Conservation (phyloP, 2,888 invertebrate genomes). For the Tolmerus cingulatus region DNA sequence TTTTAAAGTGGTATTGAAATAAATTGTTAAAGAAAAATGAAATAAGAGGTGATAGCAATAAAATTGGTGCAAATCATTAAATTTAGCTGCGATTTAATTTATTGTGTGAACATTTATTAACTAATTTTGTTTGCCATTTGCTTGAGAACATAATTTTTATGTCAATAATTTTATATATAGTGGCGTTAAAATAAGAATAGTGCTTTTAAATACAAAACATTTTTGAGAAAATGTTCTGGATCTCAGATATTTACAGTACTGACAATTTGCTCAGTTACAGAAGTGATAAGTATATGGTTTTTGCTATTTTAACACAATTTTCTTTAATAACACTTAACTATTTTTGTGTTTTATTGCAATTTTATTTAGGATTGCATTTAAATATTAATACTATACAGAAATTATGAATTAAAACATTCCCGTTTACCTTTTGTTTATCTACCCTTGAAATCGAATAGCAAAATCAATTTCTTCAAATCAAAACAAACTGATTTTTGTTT, state of each 20-base stretch:
- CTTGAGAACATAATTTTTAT: not conserved
- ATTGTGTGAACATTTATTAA: not conserved
- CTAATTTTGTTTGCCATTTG: not conserved
- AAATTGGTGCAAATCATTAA: not conserved
- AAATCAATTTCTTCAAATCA: not conserved
- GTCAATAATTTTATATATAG: not conserved
- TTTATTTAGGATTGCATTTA: not conserved
- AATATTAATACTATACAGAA: not conserved
- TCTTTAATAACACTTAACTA: not conserved
- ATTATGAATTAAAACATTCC: not conserved
- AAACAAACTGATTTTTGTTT: not conserved
- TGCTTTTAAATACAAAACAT: not conserved
- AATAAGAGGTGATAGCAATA: not conserved
- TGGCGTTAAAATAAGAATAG: not conserved
- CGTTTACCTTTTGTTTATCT: not conserved
- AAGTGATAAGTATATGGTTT: constrained; percentile 33
- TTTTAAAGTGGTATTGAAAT: not conserved
- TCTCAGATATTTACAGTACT: constrained; percentile 19
- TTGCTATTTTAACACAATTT: not conserved
- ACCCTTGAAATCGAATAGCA: not conserved
- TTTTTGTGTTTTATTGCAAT: not conserved
- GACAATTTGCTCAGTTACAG: constrained; percentile 18
- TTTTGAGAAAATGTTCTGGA: constrained; percentile 29
- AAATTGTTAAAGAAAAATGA: not conserved
- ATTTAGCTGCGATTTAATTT: not conserved